These are phyloP conservation scores for Phalacrocorax carbo DNA, from an alignment of 2,113 vertebrate genomes.

Conservation along the genomic window DNA sequence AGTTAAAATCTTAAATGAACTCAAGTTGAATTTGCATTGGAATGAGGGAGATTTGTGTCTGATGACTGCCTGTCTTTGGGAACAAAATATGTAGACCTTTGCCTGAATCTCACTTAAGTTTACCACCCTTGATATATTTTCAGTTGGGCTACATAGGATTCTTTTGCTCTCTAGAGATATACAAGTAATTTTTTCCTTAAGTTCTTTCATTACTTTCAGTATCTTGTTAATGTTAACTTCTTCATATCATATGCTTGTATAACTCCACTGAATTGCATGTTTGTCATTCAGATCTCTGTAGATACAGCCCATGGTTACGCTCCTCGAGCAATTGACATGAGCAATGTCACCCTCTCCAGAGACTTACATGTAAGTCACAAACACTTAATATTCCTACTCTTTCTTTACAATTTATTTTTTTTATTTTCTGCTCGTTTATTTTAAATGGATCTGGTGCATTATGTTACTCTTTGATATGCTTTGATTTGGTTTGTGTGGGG, in stretches of 20 bases:
- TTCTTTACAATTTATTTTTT: not conserved
- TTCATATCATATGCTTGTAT: not conserved
- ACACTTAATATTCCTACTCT: not conserved
- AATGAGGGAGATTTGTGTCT: not conserved
- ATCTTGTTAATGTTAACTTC: not conserved
- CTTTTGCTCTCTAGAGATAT: not conserved
- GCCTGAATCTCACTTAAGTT: not conserved
- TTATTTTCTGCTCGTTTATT: not conserved
- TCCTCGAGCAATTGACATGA: conserved; percentile 94
- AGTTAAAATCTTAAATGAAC: not conserved
- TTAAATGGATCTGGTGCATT: not conserved
- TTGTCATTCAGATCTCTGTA: conserved; percentile 81
- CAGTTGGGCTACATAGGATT: not conserved
- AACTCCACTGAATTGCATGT: not conserved
- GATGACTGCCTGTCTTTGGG: not conserved
- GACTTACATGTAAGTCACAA: conserved; percentile 87
- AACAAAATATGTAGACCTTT: not conserved
- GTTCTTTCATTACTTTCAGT: not conserved
- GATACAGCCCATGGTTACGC: conserved; percentile 87
- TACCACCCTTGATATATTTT: not conserved
- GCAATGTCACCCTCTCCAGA: conserved; percentile 92
- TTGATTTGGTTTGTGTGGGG: not conserved
- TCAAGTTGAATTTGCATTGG: not conserved
- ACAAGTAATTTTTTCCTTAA: not conserved
- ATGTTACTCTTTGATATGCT: not conserved